phyloP scores from a whole-genome alignment of 2,888 invertebrate species.

The Xylocampa areola region DNA sequence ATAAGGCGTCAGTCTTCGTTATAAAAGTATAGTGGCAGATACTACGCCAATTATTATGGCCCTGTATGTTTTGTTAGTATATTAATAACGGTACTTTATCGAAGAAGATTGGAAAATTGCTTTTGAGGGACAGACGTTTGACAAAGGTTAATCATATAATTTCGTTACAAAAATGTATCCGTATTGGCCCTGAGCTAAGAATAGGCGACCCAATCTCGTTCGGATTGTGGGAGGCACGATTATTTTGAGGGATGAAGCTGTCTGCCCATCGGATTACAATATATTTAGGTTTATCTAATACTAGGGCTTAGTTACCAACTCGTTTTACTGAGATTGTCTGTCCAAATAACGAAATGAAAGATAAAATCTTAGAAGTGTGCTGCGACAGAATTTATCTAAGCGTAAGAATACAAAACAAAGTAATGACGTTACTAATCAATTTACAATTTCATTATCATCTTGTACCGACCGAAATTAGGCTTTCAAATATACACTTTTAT shows the following conservation, averaged over 20 bases:
- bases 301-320: too few relatives aligned
- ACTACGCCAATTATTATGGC: constrained; percentile 27
- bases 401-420: background rate
- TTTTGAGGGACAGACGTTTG: constrained; percentile 18
- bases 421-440: background rate
- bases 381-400: background rate
- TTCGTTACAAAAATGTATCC: constrained; percentile 25
- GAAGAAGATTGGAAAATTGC: constrained; percentile 33
- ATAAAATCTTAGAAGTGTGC: too few relatives aligned
- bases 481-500: background rate
- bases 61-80: constrained; percentile 26
- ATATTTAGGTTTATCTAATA: too few relatives aligned
- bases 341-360: too few relatives aligned
- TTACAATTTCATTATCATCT: background rate
- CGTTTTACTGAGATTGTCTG: too few relatives aligned
- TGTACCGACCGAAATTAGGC: background rate
- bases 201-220: constrained; percentile 23
- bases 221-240: background rate
- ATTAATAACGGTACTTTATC: constrained; percentile 26
- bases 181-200: background rate
- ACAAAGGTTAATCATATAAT: constrained; percentile 31
- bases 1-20: constrained; percentile 28
- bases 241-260: background rate
- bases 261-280: background rate
- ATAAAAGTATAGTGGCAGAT: constrained; percentile 9